A percentile compares a stretch with the other conserved stretches of the same genome.
Evolutionary conservation across 1,140 invertebrate species (phyloP).

Genomic region (Ooceraea biroi): DNA sequence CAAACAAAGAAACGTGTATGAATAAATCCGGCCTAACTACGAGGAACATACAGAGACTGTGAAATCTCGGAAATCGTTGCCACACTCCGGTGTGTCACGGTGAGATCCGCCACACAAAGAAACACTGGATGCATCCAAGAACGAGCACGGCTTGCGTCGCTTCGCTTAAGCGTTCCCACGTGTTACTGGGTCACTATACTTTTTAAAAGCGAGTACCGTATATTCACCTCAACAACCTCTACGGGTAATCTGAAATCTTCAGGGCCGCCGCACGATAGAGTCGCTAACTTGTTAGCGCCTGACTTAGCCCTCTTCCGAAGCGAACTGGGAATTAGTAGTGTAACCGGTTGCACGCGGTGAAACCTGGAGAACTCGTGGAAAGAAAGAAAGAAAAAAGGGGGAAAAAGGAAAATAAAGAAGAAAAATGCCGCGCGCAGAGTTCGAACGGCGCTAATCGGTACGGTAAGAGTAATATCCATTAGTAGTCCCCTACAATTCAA

Average conservation of each 20-base stretch:
- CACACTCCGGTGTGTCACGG: conserved; percentile 62
- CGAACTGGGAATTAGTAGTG: conserved; percentile 34
- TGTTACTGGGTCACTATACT: conserved; percentile 78
- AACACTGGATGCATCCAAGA: conserved; percentile 73
- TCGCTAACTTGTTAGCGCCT: conserved; percentile 46
- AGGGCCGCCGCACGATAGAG: conserved; percentile 31
- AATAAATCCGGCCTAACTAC: conserved; percentile 25
- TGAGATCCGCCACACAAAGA: conserved; percentile 60
- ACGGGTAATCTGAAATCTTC: conserved; percentile 65
- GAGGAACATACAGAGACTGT: conserved; percentile 55
- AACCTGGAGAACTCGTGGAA: conserved; percentile 3
- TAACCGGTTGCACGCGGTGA: conserved; percentile 37
- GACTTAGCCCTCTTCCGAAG: conserved; percentile 31
- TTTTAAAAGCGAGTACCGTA: conserved; percentile 75
- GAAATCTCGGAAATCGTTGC: conserved; percentile 72
- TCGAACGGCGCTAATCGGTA: conserved; percentile 43
- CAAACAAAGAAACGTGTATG: conserved; percentile 42
- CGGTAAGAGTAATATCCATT: conserved; percentile 56
- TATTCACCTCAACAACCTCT: conserved; percentile 69
- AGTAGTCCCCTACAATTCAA: conserved; percentile 60
- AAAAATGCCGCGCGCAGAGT: background rate
- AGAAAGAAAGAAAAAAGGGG: background rate
- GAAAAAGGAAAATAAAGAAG: background rate
- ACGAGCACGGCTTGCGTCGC: conserved; percentile 60
- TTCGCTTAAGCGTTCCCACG: conserved; percentile 74